Evolutionary conservation across 2,888 invertebrate genomes (phyloP), one percentile per base, ranked within the genome.

Genomic region (Phlogophora meticulosa): DNA sequence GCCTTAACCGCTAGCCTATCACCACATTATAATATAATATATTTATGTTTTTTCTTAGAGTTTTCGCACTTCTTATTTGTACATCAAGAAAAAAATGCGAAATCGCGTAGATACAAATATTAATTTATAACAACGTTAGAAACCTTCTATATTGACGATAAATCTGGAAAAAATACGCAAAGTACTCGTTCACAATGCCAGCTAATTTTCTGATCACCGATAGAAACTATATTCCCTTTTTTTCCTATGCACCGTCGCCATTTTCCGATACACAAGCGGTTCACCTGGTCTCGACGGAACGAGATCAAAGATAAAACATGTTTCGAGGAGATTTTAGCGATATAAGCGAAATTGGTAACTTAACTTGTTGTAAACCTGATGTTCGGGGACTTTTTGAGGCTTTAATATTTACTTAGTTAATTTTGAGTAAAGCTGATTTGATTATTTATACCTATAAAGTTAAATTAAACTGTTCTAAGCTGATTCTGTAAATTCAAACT

Each of bases 231-330:
- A 9, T 28, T 38, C 3, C 13, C 1, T 11, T 43, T 40, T 46
- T 43, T 22, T 34, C 34, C 20, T 36, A 17, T 34, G 15, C 34
- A 34, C 28, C 17, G 28, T 36, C 22, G 3, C 43, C 20, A 70
- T 64, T 56, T 60, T 75, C 42, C 38, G 22, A 62, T 65, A 43
- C 13, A 24, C 22, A 51, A 58, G 49, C 64, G 7, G 20, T 66
- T 55, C 65, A 78, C 78, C 78, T 78, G 78, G 15, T 70, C 63
- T 62, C 66, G 63, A 64, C 28, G 32, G 51, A 9, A 15, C 13
- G 28, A 61, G 78, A 78, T 78, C 57, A 34, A 9, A 53, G 78
- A 78, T 78, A 78, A 15, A 32, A 34, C 78, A 78, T 61, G 78
- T 42, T 38, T 56, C 60, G 10, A 64, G 63, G 58, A 34, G 70